Base-by-base conservation (phyloP, 2,113 vertebrate genomes). In the Laterallus jamaicensis region DNA sequence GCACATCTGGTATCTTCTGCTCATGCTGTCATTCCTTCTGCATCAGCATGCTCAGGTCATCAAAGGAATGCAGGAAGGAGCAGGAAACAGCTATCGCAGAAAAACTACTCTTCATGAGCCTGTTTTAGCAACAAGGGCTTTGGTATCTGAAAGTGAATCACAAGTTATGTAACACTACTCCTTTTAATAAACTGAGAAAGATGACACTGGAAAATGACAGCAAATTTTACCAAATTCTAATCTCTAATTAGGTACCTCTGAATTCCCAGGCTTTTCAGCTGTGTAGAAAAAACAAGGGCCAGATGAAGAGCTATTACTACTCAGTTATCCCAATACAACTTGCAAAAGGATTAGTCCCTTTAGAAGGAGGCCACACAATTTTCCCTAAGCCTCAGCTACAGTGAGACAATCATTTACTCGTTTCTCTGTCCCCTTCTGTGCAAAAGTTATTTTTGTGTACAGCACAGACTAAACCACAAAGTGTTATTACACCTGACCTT, bases 11-110 rank as follows among this genome's bases (percentile, higher is more conserved):
- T 32, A 68, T 29, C 49, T 94, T 77, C 76, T 74, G 12, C 31
- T 39, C 7, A 1, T 2, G 9, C 24, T 42, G 39, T 90, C 26
- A n/a, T 58, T 58, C 1, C 0, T 25, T 69, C 44, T 20, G 6
- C 21, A 12, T 55, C 14, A 59, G 32, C 26, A 59, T 10, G 39
- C 59, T 76, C 15, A 54, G 32, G 49, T 39, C 29, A 92, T 37
- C 28, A 64, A 8, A 78, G 24, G 26, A 35, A 74, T 4, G 8
- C 11, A 78, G 8, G 37, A 88, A 74, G 25, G 15, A 92, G 14
- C 1, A 54, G 6, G 20, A 74, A 80, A 66, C 16, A 40, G n/a
- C 12, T 16, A 69, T 6, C 15, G 81, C 3, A n/a, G 26, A 92
- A 82, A 82, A 88, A 70, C 31, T 39, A 52, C 15, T 81, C 21